Evolutionary conservation across 2,113 vertebrate genomes (phyloP).

Genomic region (Haemorhous mexicanus): DNA sequence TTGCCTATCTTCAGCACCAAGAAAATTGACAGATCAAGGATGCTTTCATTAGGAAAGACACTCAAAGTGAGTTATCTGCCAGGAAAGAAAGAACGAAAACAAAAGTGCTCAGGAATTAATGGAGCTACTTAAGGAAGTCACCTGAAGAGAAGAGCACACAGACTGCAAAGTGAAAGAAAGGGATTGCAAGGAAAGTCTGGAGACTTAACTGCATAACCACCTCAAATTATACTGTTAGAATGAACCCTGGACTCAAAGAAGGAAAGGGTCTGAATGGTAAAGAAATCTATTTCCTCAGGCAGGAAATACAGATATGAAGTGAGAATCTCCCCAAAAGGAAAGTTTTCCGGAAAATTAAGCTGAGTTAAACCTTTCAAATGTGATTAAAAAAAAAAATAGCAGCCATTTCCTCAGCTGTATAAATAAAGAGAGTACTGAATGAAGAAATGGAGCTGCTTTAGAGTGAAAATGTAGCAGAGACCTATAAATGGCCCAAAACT

Average conservation of each 20-base stretch:
- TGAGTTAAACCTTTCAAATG: background rate
- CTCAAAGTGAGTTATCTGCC: background rate
- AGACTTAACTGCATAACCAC: background rate
- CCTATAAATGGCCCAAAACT: background rate
- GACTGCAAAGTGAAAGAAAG: background rate
- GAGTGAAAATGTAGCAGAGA: background rate
- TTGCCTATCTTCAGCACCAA: background rate
- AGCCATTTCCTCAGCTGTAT: background rate
- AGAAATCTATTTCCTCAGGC: background rate
- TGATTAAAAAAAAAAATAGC: conserved; percentile 35
- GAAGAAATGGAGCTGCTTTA: background rate
- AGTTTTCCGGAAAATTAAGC: conserved; percentile 25
- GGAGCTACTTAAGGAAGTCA: conserved; percentile 13
- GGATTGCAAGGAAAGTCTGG: background rate
- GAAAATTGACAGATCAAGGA: background rate
- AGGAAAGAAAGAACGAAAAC: background rate
- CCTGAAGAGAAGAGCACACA: background rate
- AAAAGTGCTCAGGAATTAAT: background rate
- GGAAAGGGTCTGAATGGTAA: background rate
- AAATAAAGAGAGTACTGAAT: background rate
- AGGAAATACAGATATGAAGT: background rate
- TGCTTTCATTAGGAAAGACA: conserved; percentile 2
- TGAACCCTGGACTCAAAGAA: background rate
- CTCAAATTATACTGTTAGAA: background rate
- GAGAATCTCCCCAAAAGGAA: background rate